phyloP scores from a whole-genome alignment of 2,113 vertebrate genomes.

The Fulica atra region DNA sequence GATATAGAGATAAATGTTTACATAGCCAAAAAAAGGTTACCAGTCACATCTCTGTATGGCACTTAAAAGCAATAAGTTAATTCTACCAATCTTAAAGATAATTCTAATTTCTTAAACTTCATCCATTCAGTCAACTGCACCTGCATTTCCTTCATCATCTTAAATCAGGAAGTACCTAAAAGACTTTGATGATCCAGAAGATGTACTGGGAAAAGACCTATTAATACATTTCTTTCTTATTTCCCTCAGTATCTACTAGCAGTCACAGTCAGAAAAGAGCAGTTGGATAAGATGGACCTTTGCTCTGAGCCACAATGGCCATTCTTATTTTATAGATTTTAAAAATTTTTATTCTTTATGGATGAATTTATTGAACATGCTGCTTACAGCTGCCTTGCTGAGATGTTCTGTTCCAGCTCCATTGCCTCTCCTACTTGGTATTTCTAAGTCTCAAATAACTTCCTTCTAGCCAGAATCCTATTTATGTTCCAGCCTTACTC shows the following conservation, averaged over 20 bases:
- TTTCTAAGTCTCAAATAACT: neutral
- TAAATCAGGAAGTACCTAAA: neutral
- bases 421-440: neutral
- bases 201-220: neutral
- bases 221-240: neutral
- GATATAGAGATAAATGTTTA: slow-evolving; percentile 19
- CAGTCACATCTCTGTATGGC: neutral
- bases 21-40: slow-evolving; percentile 23
- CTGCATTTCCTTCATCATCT: neutral
- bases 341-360: neutral
- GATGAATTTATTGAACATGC: neutral
- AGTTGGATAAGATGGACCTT: neutral
- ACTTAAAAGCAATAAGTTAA: neutral
- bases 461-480: neutral
- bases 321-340: neutral
- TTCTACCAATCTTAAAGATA: neutral
- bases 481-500: neutral
- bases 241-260: neutral
- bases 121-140: neutral
- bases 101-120: neutral
- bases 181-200: neutral
- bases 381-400: neutral
- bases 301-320: neutral
- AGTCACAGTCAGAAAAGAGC: neutral
- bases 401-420: neutral